Evolutionary conservation across 2,113 vertebrate genomes (phyloP).

Genomic region (Athene cunicularia): DNA sequence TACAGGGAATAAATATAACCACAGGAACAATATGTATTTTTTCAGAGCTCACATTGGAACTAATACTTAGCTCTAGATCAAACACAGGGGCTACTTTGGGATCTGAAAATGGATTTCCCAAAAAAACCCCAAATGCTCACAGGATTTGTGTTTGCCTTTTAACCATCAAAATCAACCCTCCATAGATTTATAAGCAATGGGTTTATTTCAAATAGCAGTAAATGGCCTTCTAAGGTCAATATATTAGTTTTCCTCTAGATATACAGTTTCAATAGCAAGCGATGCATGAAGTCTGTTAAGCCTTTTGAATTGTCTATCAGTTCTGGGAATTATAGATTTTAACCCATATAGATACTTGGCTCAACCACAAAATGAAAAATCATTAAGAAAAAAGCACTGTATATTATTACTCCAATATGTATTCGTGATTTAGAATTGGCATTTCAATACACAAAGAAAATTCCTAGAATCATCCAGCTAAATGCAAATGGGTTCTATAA

Average conservation of each 20-base stretch:
- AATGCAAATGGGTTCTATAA: slow-evolving; percentile 44
- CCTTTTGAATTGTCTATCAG: slow-evolving; percentile 68
- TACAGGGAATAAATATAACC: neutral
- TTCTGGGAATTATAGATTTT: slow-evolving; percentile 73
- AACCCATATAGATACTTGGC: slow-evolving; percentile 67
- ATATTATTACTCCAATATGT: slow-evolving; percentile 53
- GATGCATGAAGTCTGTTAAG: slow-evolving; percentile 59
- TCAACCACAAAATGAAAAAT: slow-evolving; percentile 69
- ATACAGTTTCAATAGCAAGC: slow-evolving; percentile 61
- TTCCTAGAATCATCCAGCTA: neutral
- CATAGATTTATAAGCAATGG: neutral
- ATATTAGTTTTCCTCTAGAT: slow-evolving; percentile 60
- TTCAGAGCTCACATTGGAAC: neutral
- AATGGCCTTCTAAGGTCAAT: slow-evolving; percentile 56
- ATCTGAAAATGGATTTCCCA: neutral
- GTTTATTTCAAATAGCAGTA: slow-evolving; percentile 39
- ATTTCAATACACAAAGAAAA: slow-evolving; percentile 52
- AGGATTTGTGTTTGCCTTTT: neutral
- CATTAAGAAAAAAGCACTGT: slow-evolving; percentile 54
- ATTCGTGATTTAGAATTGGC: slow-evolving; percentile 20
- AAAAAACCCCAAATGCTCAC: neutral
- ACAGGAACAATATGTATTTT: neutral
- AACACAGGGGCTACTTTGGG: neutral
- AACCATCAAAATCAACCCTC: slow-evolving; percentile 2
- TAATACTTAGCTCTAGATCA: slow-evolving; percentile 12